Base-by-base conservation (phyloP, 2,797 vertebrate genomes). In the Antrozous pallidus region DNA sequence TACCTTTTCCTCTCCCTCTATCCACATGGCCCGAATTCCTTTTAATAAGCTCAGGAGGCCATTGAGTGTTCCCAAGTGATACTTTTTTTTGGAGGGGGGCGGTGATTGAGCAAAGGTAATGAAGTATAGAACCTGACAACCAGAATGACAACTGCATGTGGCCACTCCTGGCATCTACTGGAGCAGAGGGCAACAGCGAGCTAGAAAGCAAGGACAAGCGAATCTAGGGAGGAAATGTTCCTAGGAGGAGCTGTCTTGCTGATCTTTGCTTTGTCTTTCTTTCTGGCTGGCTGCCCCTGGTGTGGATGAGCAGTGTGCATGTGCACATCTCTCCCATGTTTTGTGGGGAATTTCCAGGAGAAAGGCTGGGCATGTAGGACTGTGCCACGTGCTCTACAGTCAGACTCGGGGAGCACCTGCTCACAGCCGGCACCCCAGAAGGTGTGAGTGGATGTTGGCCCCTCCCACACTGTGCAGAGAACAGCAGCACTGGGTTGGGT, bases 291-390 rank as follows among this genome's bases (percentile, higher is more conserved):
- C 11, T 26, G 42, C 42, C 1, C 74, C 83, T 28, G 11, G 24
- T 28, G 51, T 61, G 0, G 2, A 20, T 4, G 17, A 36, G 40
- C 22, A 8, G 22, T 18, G 14, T 16, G 22, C 13, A 16, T 5
- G 1, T 0, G 8, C n/a, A 28, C n/a, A 42, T 73, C 8, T 77
- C 16, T 79, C 47, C 1, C 0, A 0, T 0, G 4, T 45, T 11
- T 28, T 11, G 17, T 0, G 2, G 47, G 69, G 18, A 67, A 31
- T 20, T 31, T n/a, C 7, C n/a, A 4, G 1, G 2, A 56, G 45
- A 56, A 11, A 18, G 45, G 8, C 14, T 10, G 38, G 2, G 14
- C 80, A 8, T 16, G 0, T 42, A 79, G 47, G 63, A 22, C 11
- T 2, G 14, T 9, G 22, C 13, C 36, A 51, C 12, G 1, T 2